phyloP scores from a whole-genome alignment of 2,888 invertebrate genomes.

The Cyaniris semiargus region DNA sequence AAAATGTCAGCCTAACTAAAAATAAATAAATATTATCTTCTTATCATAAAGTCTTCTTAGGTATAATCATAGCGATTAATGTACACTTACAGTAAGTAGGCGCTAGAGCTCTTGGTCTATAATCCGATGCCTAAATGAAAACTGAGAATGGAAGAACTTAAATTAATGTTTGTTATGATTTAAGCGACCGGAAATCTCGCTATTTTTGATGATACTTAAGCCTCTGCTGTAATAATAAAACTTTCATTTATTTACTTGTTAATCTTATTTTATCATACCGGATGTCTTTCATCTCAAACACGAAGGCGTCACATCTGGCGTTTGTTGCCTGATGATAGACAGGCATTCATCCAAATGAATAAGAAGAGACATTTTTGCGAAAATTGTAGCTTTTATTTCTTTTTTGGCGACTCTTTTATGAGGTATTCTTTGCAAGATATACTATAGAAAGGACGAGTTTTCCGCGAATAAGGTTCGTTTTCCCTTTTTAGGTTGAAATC shows the following conservation, averaged over 20 bases:
- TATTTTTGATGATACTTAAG: constrained; percentile 6
- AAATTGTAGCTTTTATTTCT: background rate
- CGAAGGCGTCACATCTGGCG: constrained; percentile 9
- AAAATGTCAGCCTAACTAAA: no score
- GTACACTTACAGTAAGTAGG: background rate
- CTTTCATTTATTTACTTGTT: constrained; percentile 17
- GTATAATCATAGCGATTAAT: constrained; percentile 1
- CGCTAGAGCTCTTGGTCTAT: background rate
- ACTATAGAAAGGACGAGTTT: background rate
- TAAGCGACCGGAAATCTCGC: constrained; percentile 12
- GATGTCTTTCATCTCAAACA: background rate
- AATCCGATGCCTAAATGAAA: background rate
- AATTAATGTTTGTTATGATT: background rate
- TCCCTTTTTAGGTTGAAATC: no score
- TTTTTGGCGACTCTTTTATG: background rate
- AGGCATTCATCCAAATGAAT: background rate
- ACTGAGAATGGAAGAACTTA: background rate
- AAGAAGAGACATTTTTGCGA: background rate
- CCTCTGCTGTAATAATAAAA: constrained; percentile 6
- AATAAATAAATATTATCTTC: no score
- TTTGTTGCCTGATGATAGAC: background rate
- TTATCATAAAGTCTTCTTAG: background rate
- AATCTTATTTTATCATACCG: constrained; percentile 15
- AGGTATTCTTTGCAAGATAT: background rate
- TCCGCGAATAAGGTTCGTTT: background rate